These are phyloP conservation scores for Tupiocoris notatus DNA, from an alignment of 2,888 invertebrate genomes.

Conservation along the genomic window DNA sequence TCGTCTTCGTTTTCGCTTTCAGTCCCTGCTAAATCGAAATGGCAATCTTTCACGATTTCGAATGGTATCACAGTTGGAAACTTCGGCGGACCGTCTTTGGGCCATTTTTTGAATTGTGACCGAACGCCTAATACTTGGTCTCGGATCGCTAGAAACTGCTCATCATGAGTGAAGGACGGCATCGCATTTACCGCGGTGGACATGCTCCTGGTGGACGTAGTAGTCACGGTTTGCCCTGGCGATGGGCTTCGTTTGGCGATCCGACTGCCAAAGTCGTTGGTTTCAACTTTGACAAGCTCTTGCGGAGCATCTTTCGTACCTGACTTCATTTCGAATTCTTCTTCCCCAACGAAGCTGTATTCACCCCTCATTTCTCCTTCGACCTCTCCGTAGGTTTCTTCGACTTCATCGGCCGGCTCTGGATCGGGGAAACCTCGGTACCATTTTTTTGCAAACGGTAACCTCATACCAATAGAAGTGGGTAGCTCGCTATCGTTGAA, in stretches of 20 bases:
- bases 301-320: not conserved
- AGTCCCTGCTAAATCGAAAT: constrained; percentile 9
- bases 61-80: constrained; percentile 33
- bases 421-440: constrained; percentile 20
- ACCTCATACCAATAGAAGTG: not conserved
- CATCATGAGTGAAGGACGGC: not conserved
- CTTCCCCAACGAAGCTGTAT: not conserved
- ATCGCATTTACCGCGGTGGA: not conserved
- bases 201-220: not conserved
- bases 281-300: not conserved
- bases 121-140: not conserved
- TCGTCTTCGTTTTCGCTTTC: constrained; percentile 24
- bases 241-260: not conserved
- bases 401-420: constrained; percentile 2
- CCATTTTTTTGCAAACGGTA: constrained; percentile 22
- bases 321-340: not conserved
- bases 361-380: not conserved
- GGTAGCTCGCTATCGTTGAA: not conserved
- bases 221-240: not conserved
- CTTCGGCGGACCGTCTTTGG: constrained; percentile 26
- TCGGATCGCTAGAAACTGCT: not conserved
- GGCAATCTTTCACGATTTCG: constrained; percentile 21
- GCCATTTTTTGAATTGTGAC: constrained; percentile 13
- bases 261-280: not conserved
- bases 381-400: not conserved